Base-by-base conservation (phyloP, 2,888 invertebrate species). In the Terebella lapidaria region DNA sequence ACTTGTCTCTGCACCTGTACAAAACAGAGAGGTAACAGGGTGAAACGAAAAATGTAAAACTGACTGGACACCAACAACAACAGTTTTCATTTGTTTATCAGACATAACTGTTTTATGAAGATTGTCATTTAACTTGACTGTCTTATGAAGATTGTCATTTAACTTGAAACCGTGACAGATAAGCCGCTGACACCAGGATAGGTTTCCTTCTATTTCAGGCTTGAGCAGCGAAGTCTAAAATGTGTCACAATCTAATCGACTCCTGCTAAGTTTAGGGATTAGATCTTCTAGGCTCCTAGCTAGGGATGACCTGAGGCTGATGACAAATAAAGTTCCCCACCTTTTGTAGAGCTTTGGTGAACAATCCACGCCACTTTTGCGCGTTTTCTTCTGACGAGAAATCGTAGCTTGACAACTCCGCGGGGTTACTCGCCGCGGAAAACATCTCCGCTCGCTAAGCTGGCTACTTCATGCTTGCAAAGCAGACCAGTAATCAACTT, bases 321-420 rank as follows among this genome's bases (percentile, higher is more conserved):
- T 15, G n/a, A 35, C 10, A 35, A 35, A 35, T n/a, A 15, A 35
- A 35, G 10, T 35, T 35, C 5, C 29, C 54, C 83, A 93, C 93
- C 89, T 91, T 91, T 82, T 88, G 88, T 74, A 95, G 85, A 56
- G 93, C 88, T 76, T 86, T 87, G 78, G 91, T 87, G 82, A 95
- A 90, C 69, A 94, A 85, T 68, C 93, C 92, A 78, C 89, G 90
- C 94, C 94, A 95, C 86, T 93, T 93, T 71, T 87, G 86, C 72
- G 87, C 87, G 84, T 92, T 93, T 82, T 92, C 92, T 78, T 88
- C 89, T 81, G 90, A 90, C 80, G 87, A 87, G 83, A 92, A 93
- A 85, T 93, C 91, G 84, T 90, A 91, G 3, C 52, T 54, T 26
- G 35, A n/a, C 22, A 51, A 47, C 28, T 63, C 63, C 10, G 27